These are phyloP conservation scores for Diarsia brunnea DNA, from an alignment of 2,888 invertebrate species.

Conservation along the genomic window DNA sequence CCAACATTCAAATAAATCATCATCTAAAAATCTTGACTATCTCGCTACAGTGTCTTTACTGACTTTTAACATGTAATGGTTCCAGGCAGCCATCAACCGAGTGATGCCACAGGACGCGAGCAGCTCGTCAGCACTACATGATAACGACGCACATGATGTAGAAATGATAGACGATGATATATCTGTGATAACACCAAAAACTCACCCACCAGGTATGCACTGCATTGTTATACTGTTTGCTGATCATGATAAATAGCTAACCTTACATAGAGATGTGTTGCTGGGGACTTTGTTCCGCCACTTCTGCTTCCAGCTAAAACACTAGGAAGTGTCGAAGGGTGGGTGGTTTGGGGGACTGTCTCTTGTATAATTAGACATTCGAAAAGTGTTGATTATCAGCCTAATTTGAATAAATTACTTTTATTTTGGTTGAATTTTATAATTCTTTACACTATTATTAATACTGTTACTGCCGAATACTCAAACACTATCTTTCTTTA, in stretches of 20 bases:
- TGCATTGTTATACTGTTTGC: constrained; percentile 4
- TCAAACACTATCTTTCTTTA: too few relatives aligned
- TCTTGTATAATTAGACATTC: too few relatives aligned
- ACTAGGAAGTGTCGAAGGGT: too few relatives aligned
- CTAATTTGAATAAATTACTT: too few relatives aligned
- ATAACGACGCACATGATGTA: constrained; percentile 91
- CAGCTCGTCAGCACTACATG: constrained; percentile 72
- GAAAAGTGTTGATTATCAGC: too few relatives aligned
- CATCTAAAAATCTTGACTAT: background rate
- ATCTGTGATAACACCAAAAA: constrained; percentile 91
- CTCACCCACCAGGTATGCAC: constrained; percentile 90
- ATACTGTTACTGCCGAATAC: too few relatives aligned
- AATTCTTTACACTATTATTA: too few relatives aligned
- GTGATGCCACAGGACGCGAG: constrained; percentile 93
- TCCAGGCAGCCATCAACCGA: constrained; percentile 87
- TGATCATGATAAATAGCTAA: background rate
- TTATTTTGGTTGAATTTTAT: too few relatives aligned
- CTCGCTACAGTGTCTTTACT: background rate
- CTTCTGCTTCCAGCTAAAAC: too few relatives aligned
- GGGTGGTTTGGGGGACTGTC: too few relatives aligned
- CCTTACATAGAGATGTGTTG: too few relatives aligned
- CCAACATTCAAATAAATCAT: background rate
- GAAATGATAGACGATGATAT: constrained; percentile 93
- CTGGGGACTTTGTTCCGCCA: too few relatives aligned
- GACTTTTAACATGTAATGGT: background rate